Evolutionary conservation across 2,113 vertebrate genomes (phyloP), one percentile per base, ranked within the genome.

Genomic region (Myiozetetes cayanensis): DNA sequence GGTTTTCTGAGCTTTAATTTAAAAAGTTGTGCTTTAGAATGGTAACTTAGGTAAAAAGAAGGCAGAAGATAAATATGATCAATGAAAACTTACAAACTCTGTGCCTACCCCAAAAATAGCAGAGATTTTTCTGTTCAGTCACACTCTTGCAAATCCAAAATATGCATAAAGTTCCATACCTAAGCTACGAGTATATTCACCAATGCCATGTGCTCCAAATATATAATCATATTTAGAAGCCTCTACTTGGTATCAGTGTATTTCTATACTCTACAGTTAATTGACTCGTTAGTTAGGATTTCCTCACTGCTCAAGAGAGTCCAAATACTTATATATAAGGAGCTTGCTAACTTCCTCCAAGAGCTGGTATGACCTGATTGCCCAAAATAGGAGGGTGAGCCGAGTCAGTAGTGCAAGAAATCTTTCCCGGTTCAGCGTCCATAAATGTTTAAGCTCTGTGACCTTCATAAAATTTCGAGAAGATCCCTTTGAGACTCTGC

Each of bases 321-420:
- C 63, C 37, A 44, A 83, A 68, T 83, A 86, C 76, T 94, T 88
- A 90, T 68, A 85, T 12, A 22, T 86, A 92, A 96, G 83, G 41
- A 92, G 83, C 63, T 95, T 92, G 62, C 44, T 88, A n/a, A 76
- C 62, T 83, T 92, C 37, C 43, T 92, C 82, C 47, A 31, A 56
- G 49, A 47, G 33, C 47, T 92, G 83, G 20, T n/a, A 41, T 90
- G 79, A 90, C 67, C 67, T 2, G 5, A 44, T 79, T 93, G 79
- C 83, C 59, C n/a, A 74, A 88, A 96, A 94, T 73, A 96, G 63
- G 37, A 68, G 33, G 8, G 19, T 68, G 41, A 92, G 62, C 30
- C 10, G 1, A 85, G 53, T 53, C 63, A 90, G 27, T 66, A 75
- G 41, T 61, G 47, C 5, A 5, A 67, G 83, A 92, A 92, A 84